These are phyloP conservation scores for Atta cephalotes DNA, from an alignment of 1,140 invertebrate genomes.

Conservation along the genomic window DNA sequence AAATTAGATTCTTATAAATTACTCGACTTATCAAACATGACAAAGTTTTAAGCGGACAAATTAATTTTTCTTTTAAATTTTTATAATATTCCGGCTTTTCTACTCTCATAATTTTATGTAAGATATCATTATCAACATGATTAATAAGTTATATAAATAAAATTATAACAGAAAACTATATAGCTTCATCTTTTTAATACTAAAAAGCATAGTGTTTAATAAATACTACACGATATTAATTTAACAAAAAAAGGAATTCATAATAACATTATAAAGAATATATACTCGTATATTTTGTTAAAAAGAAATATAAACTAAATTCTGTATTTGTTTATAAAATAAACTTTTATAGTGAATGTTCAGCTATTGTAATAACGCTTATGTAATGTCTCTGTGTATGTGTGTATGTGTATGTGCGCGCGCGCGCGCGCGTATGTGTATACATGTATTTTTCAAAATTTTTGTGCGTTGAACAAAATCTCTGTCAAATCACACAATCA, in stretches of 20 bases:
- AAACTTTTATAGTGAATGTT: neutral
- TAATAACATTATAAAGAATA: neutral
- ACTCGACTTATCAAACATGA: neutral
- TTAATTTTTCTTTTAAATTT: neutral
- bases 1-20: neutral
- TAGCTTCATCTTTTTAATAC: neutral
- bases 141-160: neutral
- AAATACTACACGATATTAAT: neutral
- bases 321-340: neutral
- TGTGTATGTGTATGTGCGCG: no score
- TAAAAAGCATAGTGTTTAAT: neutral
- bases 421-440: no score
- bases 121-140: neutral
- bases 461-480: neutral
- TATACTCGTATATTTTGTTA: neutral
- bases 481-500: neutral
- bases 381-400: neutral
- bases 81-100: neutral
- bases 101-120: neutral
- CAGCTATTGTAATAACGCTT: neutral
- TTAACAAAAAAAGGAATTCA: neutral
- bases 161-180: no score
- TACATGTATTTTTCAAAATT: neutral
- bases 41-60: conserved; percentile 1
- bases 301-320: conserved; percentile 15